Evolutionary conservation across 2,888 invertebrate genomes (phyloP).

Genomic region (Clepsis dumicolana): DNA sequence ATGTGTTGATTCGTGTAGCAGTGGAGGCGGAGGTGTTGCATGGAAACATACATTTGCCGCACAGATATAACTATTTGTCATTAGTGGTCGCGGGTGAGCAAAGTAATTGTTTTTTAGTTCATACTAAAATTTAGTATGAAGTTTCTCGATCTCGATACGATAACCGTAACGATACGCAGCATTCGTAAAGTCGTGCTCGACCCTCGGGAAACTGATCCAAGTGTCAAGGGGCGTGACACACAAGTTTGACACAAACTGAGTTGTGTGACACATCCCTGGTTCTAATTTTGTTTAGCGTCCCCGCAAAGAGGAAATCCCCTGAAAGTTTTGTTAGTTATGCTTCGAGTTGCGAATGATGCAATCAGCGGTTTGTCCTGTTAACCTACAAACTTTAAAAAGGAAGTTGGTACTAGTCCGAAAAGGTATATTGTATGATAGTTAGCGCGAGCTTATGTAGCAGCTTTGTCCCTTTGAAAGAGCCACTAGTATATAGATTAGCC

Average conservation of each 20-base stretch:
- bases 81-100: too few species aligned
- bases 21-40: too few species aligned
- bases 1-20: too few species aligned
- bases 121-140: too few species aligned
- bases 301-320: conserved; percentile 20
- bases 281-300: conserved; percentile 32
- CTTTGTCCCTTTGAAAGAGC: too few species aligned
- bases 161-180: too few species aligned
- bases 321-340: conserved; percentile 22
- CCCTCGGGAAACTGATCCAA: conserved; percentile 12
- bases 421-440: neutral
- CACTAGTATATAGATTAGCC: too few species aligned
- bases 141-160: too few species aligned
- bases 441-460: neutral
- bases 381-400: neutral
- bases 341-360: conserved; percentile 6
- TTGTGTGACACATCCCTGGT: conserved; percentile 27
- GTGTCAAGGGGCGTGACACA: conserved; percentile 25
- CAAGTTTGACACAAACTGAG: conserved; percentile 29
- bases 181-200: too few species aligned
- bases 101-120: too few species aligned
- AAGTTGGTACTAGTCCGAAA: neutral
- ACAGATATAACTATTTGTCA: too few species aligned
- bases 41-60: too few species aligned
- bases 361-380: conserved; percentile 10